Base-by-base conservation (phyloP, 2,113 vertebrate genomes). In the Sterrhoptilus dennistouni region DNA sequence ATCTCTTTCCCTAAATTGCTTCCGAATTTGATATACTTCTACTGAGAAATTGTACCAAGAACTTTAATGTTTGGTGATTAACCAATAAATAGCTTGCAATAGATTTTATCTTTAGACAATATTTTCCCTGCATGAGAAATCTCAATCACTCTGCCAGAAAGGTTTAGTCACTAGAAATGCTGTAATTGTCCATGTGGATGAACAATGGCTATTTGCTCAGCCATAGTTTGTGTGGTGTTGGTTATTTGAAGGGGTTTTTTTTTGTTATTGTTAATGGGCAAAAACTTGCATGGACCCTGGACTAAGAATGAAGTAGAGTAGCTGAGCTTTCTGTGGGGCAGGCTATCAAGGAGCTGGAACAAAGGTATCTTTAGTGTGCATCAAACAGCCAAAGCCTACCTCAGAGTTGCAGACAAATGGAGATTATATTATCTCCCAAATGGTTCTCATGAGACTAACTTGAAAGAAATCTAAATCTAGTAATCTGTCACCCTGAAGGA, bases 391-490 rank as follows among this genome's bases (percentile, higher is more conserved):
- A 79, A 91, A 91, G 23, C 42, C 63, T 80, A 57, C 59, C 59
- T 91, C 40, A 57, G 59, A 82, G 29, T 4, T 70, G 66, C 65
- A 59, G 61, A 79, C 38, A 89, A 91, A 61, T 4, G 38, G 61
- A 86, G 40, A 36, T 96, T 82, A 50, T 71, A 68, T 96, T 93
- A 74, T 89, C 70, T 82, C 57, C 81, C 84, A 94, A 93, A 93
- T 65, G 33, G 45, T 61, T 96, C 84, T 96, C 91, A 91, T 91
- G 89, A 91, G 93, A 89, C 70, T 95, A 65, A 57, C 36, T 76
- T 76, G 49, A 95, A 94, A 96, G 89, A 94, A 94, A 69, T 83
- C 74, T 94, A 79, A 71, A 87, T 91, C 83, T 91, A 93, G 89
- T 89, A 65, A 95, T 89, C 74, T 89, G 82, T 84, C 78, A 76